Percentiles rank a stretch among this genome's conserved stretches.
Evolutionary conservation across 1,140 invertebrate species (phyloP).

Genomic region (Carposina sasakii): DNA sequence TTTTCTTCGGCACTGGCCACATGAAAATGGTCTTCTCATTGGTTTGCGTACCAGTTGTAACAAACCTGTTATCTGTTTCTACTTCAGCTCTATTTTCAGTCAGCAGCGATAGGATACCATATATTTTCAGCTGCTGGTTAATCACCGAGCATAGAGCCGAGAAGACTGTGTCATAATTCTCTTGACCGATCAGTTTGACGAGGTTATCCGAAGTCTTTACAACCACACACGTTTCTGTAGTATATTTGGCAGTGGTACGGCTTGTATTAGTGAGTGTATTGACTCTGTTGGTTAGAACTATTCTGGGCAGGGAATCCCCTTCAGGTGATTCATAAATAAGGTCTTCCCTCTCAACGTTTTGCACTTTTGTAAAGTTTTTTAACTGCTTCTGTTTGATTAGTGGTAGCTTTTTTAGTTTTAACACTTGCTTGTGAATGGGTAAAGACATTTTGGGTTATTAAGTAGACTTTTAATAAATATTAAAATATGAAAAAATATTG

Average conservation of each 20-base stretch:
- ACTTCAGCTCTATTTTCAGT: conserved; percentile 5
- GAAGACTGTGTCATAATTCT: conserved; percentile 45
- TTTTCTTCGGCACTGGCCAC: conserved; percentile 14
- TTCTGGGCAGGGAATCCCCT: conserved; percentile 31
- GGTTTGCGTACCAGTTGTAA: neutral
- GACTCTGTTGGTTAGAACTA: conserved; percentile 32
- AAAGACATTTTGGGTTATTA: too few species aligned
- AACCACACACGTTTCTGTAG: conserved; percentile 8
- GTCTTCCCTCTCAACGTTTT: conserved; percentile 31
- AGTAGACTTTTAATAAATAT: too few species aligned
- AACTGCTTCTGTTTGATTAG: too few species aligned
- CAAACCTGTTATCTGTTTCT: neutral
- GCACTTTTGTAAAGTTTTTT: neutral
- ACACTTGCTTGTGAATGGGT: too few species aligned
- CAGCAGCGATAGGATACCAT: conserved; percentile 42
- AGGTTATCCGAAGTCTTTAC: conserved; percentile 41
- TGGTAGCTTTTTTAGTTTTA: too few species aligned
- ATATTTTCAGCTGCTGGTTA: conserved; percentile 38
- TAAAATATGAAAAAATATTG: too few species aligned
- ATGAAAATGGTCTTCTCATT: conserved; percentile 21
- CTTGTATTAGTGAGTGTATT: conserved; percentile 30
- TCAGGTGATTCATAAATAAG: conserved; percentile 36
- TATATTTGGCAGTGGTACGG: conserved; percentile 34
- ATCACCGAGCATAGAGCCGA: conserved; percentile 40
- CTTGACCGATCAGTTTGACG: conserved; percentile 42